Percentiles rank a stretch among this genome's conserved stretches.
Evolutionary conservation across 2,888 invertebrate genomes (phyloP).

Genomic region (Corbicula japonica): DNA sequence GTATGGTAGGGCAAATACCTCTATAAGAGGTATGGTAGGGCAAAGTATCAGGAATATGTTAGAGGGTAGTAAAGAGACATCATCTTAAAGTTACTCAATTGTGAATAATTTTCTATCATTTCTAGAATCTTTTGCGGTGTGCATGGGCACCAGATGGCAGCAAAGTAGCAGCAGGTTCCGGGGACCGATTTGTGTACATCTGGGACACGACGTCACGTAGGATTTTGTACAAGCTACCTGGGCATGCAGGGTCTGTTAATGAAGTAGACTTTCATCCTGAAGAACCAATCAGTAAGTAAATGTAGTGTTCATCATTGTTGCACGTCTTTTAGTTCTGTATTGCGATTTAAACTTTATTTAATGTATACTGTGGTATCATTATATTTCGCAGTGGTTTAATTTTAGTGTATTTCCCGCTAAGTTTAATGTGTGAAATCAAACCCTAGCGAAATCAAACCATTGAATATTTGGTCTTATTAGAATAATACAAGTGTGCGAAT

Average conservation of each 20-base stretch:
- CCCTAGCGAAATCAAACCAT: too few species aligned
- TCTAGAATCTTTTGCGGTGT: constrained; percentile 94
- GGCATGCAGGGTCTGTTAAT: constrained; percentile 99
- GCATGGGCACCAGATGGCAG: constrained; percentile 97
- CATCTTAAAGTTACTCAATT: background rate
- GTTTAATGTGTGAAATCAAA: too few species aligned
- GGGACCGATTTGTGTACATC: constrained; percentile 97
- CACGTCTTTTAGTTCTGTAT: too few species aligned
- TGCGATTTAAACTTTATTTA: too few species aligned
- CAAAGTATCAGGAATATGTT: background rate
- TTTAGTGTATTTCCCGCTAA: too few species aligned
- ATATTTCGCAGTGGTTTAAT: too few species aligned
- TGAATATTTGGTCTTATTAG: background rate
- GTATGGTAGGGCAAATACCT: too few species aligned
- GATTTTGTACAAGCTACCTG: constrained; percentile 98
- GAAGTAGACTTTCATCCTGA: constrained; percentile 97
- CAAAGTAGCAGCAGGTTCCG: constrained; percentile 96
- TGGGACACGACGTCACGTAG: constrained; percentile 98
- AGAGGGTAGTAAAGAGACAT: background rate
- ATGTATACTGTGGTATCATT: too few species aligned
- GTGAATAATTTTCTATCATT: constrained; percentile 28
- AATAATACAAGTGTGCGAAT: background rate
- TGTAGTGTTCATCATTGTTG: background rate
- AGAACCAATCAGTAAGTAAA: constrained; percentile 93
- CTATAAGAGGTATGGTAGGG: too few species aligned